Percentiles rank a stretch among this genome's conserved stretches.
Conservation (phyloP, 1,140 invertebrate genomes). For the Eriosoma lanigerum region DNA sequence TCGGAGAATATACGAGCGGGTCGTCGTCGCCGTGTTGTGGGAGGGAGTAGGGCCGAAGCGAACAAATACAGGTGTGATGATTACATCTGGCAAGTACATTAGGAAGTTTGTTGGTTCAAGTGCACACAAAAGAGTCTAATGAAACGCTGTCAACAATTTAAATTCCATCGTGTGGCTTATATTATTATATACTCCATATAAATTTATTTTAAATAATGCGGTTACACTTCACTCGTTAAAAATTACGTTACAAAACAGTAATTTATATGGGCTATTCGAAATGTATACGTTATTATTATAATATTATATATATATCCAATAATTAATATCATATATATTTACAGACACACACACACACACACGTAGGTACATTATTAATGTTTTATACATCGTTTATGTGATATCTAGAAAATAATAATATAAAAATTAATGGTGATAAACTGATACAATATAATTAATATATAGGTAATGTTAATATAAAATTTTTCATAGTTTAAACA, state of each 20-base stretch:
- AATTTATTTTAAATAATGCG: slow-evolving; percentile 30
- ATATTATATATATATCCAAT: too few relatives aligned
- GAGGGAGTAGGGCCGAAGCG: background rate
- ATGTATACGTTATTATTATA: too few relatives aligned
- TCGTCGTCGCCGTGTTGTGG: too few relatives aligned
- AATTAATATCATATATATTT: too few relatives aligned
- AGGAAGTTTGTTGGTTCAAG: slow-evolving; percentile 47
- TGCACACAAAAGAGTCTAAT: slow-evolving; percentile 50
- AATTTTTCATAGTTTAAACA: too few relatives aligned
- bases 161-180: slow-evolving; percentile 18
- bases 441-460: too few relatives aligned
- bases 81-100: slow-evolving; percentile 49
- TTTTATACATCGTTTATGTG: too few relatives aligned
- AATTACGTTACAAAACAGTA: slow-evolving; percentile 20
- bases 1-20: background rate
- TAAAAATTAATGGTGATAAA: too few relatives aligned
- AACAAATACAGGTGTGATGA: slow-evolving; percentile 49
- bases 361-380: too few relatives aligned
- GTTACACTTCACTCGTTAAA: slow-evolving; percentile 31
- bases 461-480: too few relatives aligned
- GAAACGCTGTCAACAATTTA: slow-evolving; percentile 46
- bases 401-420: too few relatives aligned
- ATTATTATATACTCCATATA: background rate
- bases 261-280: background rate
- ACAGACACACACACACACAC: too few relatives aligned